These are phyloP conservation scores for Ciconia maguari DNA, from an alignment of 2,113 vertebrate species.

Conservation along the genomic window DNA sequence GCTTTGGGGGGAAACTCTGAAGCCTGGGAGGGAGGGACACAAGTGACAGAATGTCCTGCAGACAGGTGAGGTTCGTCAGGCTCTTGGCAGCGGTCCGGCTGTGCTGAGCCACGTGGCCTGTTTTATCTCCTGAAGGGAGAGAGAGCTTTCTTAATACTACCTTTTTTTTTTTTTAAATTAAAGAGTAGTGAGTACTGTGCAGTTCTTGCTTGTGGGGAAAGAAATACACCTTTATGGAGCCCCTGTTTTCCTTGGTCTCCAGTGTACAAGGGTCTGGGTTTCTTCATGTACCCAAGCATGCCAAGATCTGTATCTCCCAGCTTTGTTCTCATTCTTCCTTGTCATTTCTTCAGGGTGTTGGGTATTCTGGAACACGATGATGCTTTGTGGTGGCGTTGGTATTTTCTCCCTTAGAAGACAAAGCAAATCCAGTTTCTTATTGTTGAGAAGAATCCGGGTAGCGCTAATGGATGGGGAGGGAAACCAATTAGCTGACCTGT, in stretches of 20 bases:
- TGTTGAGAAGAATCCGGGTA: fast-evolving
- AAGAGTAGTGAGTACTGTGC: background rate
- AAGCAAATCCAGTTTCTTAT: background rate
- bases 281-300: fast-evolving
- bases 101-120: fast-evolving
- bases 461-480: background rate
- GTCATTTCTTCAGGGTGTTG: background rate
- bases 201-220: background rate
- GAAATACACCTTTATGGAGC: background rate
- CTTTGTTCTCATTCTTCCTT: background rate
- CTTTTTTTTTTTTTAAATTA: background rate
- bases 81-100: background rate
- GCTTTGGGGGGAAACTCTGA: too few species aligned
- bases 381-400: background rate
- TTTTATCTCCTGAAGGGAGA: too few species aligned
- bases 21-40: background rate
- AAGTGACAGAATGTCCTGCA: background rate
- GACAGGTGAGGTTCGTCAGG: background rate
- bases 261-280: background rate
- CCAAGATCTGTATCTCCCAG: background rate
- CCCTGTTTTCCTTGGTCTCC: background rate
- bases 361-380: background rate
- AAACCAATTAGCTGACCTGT: background rate
- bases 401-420: too few species aligned
- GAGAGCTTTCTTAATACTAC: background rate